Percentiles rank a stretch among this genome's conserved stretches.
Conservation (phyloP, 1,140 invertebrate species). For the Periplaneta americana region DNA sequence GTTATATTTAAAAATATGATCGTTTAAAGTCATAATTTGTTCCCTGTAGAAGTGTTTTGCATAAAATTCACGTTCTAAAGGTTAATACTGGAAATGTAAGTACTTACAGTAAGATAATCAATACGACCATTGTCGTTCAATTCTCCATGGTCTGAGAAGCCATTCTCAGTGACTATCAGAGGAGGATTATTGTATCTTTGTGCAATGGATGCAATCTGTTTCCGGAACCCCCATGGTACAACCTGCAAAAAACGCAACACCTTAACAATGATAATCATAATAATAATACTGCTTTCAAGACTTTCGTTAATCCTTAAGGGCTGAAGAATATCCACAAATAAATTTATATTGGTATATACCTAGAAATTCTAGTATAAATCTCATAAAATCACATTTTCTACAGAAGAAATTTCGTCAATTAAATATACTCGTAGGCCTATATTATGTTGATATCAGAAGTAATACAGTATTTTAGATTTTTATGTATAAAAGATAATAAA, state of each 20-base stretch:
- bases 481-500: no score
- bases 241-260: constrained; percentile 32
- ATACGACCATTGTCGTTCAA: constrained; percentile 34
- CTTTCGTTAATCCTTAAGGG: constrained; percentile 38
- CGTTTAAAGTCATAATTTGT: no score
- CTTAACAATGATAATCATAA: constrained; percentile 47
- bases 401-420: no score
- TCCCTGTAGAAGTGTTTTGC: no score
- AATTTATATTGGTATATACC: no score
- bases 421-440: no score
- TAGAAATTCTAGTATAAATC: no score
- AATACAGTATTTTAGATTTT: no score
- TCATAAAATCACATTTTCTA: no score
- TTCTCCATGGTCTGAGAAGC: constrained; percentile 32
- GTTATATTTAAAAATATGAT: no score
- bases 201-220: constrained; percentile 37
- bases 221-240: constrained; percentile 37
- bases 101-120: constrained; percentile 20
- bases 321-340: constrained; percentile 38
- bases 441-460: no score
- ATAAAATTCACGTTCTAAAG: neutral
- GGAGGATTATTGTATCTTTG: constrained; percentile 33
- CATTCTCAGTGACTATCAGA: constrained; percentile 45
- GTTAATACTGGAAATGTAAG: neutral
- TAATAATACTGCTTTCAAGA: no score